These are phyloP conservation scores for Ivindomyrus marchei DNA, from an alignment of 2,113 vertebrate genomes.

Conservation along the genomic window DNA sequence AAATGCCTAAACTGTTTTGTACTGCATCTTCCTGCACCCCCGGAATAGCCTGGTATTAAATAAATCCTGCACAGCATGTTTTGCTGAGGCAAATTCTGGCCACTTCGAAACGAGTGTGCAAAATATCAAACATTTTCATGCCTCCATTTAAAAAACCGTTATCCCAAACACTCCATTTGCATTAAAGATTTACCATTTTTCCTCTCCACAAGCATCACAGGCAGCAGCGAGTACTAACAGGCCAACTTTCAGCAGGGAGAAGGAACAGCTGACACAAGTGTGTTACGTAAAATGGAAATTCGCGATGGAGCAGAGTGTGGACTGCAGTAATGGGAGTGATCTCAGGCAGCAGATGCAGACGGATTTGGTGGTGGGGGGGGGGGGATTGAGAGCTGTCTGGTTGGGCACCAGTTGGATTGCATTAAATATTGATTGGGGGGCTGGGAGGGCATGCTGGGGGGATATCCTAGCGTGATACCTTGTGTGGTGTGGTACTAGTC, in stretches of 20 bases:
- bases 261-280: slow-evolving; percentile 32
- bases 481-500: slow-evolving; percentile 10
- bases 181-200: slow-evolving; percentile 33
- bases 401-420: neutral
- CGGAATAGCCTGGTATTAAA: neutral
- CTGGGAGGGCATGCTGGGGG: neutral
- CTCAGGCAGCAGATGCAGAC: neutral
- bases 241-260: slow-evolving; percentile 17
- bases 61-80: slow-evolving; percentile 9
- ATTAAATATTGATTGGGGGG: slow-evolving; percentile 20
- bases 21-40: neutral
- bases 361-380: neutral
- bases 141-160: slow-evolving; percentile 19
- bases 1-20: neutral
- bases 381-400: neutral
- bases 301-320: neutral
- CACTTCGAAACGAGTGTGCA: neutral
- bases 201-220: neutral
- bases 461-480: slow-evolving; percentile 2
- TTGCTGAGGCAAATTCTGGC: slow-evolving; percentile 6
- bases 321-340: slow-evolving; percentile 7
- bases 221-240: slow-evolving; percentile 14
- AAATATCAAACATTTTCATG: slow-evolving; percentile 16
- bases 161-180: slow-evolving; percentile 17
- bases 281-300: slow-evolving; percentile 23